Percentiles rank a stretch among this genome's conserved stretches.
Evolutionary conservation across 2,888 invertebrate species (phyloP).

Genomic region (Spodoptera picta): DNA sequence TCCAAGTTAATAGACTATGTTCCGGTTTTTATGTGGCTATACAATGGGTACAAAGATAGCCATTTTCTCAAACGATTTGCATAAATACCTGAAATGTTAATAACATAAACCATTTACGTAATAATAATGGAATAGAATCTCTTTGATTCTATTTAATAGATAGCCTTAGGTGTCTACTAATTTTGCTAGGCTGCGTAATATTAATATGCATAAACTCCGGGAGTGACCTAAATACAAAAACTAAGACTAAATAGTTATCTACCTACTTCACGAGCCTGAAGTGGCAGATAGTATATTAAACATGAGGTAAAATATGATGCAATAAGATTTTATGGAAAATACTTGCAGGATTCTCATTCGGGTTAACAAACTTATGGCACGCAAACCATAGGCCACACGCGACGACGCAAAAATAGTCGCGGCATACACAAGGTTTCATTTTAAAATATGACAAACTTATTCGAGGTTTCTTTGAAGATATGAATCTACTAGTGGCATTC

Average conservation of each 20-base stretch:
- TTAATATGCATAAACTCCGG: too few relatives aligned
- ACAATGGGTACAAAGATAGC: background rate
- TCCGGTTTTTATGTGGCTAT: constrained; percentile 4
- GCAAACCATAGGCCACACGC: constrained; percentile 26
- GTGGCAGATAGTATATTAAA: too few relatives aligned
- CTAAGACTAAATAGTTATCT: too few relatives aligned
- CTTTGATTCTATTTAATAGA: too few relatives aligned
- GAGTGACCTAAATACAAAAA: too few relatives aligned
- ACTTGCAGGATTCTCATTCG: constrained; percentile 6
- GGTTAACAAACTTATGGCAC: constrained; percentile 30
- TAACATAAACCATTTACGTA: too few relatives aligned
- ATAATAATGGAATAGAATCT: too few relatives aligned
- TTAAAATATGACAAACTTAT: background rate
- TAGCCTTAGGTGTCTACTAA: too few relatives aligned
- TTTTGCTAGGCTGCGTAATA: too few relatives aligned
- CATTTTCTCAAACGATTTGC: constrained; percentile 2
- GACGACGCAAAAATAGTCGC: background rate
- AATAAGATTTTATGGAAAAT: background rate
- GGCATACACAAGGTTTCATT: constrained; percentile 1
- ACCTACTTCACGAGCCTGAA: too few relatives aligned
- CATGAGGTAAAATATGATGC: background rate
- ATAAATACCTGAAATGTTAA: too few relatives aligned
- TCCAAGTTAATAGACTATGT: constrained; percentile 12
- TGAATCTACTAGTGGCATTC: too few relatives aligned
- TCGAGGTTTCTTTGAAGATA: background rate